phyloP scores from a whole-genome alignment of 1,140 invertebrate species.

The Acyrthosiphon pisum region DNA sequence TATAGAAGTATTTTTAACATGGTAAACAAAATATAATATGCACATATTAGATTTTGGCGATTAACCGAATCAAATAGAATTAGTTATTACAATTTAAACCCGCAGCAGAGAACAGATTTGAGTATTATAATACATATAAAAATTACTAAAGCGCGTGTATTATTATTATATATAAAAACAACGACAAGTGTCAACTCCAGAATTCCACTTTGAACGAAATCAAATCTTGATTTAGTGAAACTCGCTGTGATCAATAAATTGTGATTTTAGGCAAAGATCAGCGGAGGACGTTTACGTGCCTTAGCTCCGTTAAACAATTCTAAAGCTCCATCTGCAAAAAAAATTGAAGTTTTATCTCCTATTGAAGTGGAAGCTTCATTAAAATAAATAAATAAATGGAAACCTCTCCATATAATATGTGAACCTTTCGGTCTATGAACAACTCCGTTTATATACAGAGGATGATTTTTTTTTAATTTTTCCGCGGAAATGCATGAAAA shows the following conservation, averaged over 20 bases:
- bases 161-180: neutral
- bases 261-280: neutral
- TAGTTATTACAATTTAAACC: neutral
- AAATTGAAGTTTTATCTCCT: neutral
- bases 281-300: neutral
- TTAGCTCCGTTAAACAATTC: neutral
- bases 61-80: neutral
- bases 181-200: neutral
- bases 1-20: neutral
- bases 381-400: neutral
- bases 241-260: neutral
- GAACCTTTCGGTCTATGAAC: neutral
- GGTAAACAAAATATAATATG: neutral
- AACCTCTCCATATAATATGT: neutral
- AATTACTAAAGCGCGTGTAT: neutral
- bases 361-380: neutral
- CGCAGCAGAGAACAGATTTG: neutral
- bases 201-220: neutral
- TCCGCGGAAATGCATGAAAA: neutral
- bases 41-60: neutral
- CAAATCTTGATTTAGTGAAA: neutral
- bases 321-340: neutral
- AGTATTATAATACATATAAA: neutral
- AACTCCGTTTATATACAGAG: neutral
- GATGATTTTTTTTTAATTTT: neutral